Conservation (phyloP, 2,113 vertebrate genomes). For the Rana temporaria region DNA sequence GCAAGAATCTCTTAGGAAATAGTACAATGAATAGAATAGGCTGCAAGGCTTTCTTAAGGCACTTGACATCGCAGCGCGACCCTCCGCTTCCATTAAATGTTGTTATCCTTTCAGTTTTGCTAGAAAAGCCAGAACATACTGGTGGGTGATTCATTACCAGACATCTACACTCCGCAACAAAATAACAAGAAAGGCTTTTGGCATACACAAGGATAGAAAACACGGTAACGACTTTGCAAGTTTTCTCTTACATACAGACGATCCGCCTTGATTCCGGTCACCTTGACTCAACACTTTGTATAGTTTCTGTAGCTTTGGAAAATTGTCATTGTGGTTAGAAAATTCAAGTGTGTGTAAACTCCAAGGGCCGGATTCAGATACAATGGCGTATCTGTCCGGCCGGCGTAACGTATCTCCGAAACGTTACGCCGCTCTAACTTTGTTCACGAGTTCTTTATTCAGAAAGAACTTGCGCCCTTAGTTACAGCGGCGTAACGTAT, state of each 20-base stretch:
- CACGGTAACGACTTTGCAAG: not conserved
- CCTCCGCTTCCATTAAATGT: not conserved
- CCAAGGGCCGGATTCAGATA: too few relatives aligned
- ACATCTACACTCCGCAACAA: not conserved
- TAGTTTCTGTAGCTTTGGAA: not conserved
- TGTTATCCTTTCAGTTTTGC: not conserved
- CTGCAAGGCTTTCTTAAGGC: not conserved
- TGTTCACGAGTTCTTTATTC: too few relatives aligned
- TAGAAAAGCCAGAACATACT: not conserved
- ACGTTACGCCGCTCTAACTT: too few relatives aligned
- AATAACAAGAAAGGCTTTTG: not conserved
- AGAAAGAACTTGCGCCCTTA: too few relatives aligned
- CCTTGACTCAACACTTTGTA: not conserved
- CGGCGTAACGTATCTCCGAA: too few relatives aligned
- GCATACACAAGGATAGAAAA: not conserved
- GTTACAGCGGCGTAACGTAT: too few relatives aligned
- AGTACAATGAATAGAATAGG: not conserved
- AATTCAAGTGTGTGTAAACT: too few relatives aligned
- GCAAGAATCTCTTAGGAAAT: not conserved
- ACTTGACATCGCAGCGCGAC: conserved; percentile 17
- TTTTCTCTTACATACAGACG: not conserved
- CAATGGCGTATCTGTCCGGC: too few relatives aligned
- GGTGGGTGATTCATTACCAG: not conserved
- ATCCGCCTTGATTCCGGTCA: not conserved
- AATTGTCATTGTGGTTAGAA: not conserved